These are phyloP conservation scores for Hestina assimilis DNA, from an alignment of 1,140 invertebrate genomes.

Conservation along the genomic window DNA sequence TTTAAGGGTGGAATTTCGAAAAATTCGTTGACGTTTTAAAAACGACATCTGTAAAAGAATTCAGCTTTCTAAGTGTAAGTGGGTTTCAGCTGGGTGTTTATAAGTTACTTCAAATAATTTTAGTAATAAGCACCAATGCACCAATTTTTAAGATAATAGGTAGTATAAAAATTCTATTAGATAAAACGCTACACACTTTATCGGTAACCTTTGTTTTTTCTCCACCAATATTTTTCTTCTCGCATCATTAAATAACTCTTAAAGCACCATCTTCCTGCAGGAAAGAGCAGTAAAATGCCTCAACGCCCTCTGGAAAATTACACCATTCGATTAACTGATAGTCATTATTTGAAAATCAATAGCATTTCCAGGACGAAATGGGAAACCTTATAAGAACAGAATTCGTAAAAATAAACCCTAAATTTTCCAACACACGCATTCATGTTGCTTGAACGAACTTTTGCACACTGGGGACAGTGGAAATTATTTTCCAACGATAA, in stretches of 20 bases:
- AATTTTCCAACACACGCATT: background rate
- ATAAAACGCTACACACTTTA: background rate
- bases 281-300: conserved; percentile 34
- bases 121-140: no score
- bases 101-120: no score
- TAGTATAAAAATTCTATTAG: no score
- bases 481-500: conserved; percentile 34
- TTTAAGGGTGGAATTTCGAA: no score
- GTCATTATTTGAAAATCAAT: conserved; percentile 48
- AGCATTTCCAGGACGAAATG: conserved; percentile 31
- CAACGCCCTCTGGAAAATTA: conserved; percentile 39
- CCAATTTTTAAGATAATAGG: no score
- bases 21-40: no score
- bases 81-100: no score
- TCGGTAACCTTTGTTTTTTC: conserved; percentile 3
- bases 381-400: conserved; percentile 10
- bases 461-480: conserved; percentile 20
- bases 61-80: no score
- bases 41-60: no score
- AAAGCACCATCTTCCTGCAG: conserved; percentile 16
- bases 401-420: conserved; percentile 27
- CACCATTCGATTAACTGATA: conserved; percentile 43
- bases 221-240: conserved; percentile 13
- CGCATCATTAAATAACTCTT: conserved; percentile 23
- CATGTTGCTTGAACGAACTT: conserved; percentile 11